phyloP scores from a whole-genome alignment of 37 sponge, comb jelly and placozoan species.

The Cladorhizidae sp. region DNA sequence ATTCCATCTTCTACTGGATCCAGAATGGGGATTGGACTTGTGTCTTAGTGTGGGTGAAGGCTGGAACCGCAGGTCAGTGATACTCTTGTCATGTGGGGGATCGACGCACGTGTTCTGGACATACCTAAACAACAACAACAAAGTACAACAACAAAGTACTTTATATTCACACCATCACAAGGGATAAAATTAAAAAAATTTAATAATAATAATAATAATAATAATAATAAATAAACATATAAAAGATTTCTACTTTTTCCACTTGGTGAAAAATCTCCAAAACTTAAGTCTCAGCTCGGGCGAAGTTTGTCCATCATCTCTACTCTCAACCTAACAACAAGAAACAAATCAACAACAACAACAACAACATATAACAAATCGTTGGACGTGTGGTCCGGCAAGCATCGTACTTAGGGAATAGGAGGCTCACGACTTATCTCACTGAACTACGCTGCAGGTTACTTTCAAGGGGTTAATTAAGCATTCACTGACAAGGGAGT shows the following conservation, averaged over 20 bases:
- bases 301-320: constrained; percentile 64
- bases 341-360: background rate
- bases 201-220: background rate
- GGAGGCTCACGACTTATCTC: too few species aligned
- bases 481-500: too few species aligned
- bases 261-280: constrained; percentile 52
- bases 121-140: constrained; percentile 43
- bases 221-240: background rate
- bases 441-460: too few species aligned
- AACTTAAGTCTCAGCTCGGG: constrained; percentile 78
- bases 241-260: constrained; percentile 56
- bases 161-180: too few species aligned
- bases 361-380: too few species aligned
- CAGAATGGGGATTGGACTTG: background rate
- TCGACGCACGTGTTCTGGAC: constrained; percentile 75
- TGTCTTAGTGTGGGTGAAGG: constrained; percentile 9
- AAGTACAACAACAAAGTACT: background rate
- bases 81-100: constrained; percentile 65
- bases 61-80: constrained; percentile 71
- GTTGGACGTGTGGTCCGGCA: too few species aligned
- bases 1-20: background rate
- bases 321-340: constrained; percentile 65
- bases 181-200: too few species aligned
- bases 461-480: too few species aligned
- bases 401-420: too few species aligned